A percentile compares a stretch with the other conserved stretches of the same genome.
Conservation (phyloP, 23 tunicate genomes). For the Ascidia mentula region DNA sequence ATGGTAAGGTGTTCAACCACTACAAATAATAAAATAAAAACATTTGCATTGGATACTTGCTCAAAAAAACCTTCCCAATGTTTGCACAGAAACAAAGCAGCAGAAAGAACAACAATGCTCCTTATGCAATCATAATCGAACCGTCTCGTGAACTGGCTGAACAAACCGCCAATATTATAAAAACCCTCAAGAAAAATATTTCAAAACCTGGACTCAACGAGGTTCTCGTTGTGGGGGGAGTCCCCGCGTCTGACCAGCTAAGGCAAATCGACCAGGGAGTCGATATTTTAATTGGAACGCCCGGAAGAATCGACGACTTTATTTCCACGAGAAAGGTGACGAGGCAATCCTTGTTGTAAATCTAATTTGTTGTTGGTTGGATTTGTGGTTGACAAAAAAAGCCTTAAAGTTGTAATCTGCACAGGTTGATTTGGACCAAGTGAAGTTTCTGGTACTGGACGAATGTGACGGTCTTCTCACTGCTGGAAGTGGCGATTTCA, state of each 20-base stretch:
- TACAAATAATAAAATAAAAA: neutral
- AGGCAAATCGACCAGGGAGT: conserved; percentile 66
- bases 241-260: conserved; percentile 63
- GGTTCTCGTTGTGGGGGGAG: conserved; percentile 82
- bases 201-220: conserved; percentile 48
- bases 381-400: no score
- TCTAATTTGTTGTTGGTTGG: no score
- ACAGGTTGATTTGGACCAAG: conserved; percentile 81
- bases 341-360: neutral
- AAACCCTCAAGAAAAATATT: conserved; percentile 44
- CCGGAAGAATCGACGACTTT: conserved; percentile 87
- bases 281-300: conserved; percentile 95
- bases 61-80: no score
- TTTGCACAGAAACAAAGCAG: conserved; percentile 7
- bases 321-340: conserved; percentile 77
- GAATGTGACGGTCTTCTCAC: conserved; percentile 93
- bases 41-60: conserved; percentile 25
- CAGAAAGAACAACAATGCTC: conserved; percentile 45
- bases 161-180: conserved; percentile 78
- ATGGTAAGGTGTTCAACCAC: neutral
- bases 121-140: conserved; percentile 88
- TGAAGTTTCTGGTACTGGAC: conserved; percentile 80
- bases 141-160: conserved; percentile 96
- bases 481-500: conserved; percentile 78
- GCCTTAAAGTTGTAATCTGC: no score